A percentile compares a stretch with the other conserved stretches of the same genome.
These are phyloP conservation scores for Arenaria interpres DNA, from an alignment of 2,113 vertebrate genomes.

Conservation along the genomic window DNA sequence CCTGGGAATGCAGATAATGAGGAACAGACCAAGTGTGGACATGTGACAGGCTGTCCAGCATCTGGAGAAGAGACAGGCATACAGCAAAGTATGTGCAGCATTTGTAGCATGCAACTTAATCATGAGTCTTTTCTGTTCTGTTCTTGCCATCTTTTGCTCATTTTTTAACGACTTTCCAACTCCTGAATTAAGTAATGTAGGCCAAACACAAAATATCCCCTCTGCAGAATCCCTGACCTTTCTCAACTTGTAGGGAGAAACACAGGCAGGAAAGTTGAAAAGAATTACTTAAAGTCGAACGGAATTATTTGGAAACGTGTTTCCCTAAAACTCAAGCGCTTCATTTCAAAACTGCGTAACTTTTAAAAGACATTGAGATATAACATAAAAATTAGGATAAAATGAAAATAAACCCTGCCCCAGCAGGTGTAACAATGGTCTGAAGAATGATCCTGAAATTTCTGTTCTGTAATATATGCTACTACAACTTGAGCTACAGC, in stretches of 20 bases:
- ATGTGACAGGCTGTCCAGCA: not conserved
- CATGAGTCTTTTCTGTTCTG: not conserved
- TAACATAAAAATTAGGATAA: not conserved
- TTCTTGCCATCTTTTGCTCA: not conserved
- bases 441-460: not conserved
- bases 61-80: not conserved
- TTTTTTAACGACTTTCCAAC: not conserved
- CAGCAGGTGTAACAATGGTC: not conserved
- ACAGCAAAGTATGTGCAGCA: not conserved
- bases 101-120: not conserved
- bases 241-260: not conserved
- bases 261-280: not conserved
- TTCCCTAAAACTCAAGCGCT: not conserved
- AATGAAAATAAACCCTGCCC: not conserved
- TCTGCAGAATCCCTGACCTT: not conserved
- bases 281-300: not conserved
- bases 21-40: not conserved
- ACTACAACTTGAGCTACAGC: not conserved
- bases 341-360: not conserved
- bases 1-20: conserved; percentile 17
- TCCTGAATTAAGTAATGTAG: not conserved
- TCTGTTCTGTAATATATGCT: not conserved
- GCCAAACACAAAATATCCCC: not conserved
- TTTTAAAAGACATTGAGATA: not conserved
- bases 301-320: not conserved